Evolutionary conservation across 2,888 invertebrate species (phyloP).

Genomic region (Vanessa cardui): DNA sequence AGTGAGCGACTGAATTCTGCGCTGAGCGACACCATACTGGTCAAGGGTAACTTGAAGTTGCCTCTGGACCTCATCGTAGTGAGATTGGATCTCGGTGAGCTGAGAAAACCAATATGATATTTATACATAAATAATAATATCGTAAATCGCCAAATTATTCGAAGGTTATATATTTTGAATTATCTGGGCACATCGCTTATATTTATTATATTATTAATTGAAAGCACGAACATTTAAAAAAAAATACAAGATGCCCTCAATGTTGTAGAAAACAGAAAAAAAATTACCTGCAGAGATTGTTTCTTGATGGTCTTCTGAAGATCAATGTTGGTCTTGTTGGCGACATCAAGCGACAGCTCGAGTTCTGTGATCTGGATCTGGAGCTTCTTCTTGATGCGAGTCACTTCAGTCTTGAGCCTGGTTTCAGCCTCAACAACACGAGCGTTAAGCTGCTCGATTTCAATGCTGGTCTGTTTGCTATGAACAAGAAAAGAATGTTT

Average conservation of each 20-base stretch:
- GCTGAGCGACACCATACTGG: conserved; percentile 94
- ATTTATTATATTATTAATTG: too few relatives aligned
- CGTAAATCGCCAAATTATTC: too few relatives aligned
- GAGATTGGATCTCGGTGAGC: conserved; percentile 95
- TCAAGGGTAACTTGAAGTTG: conserved; percentile 97
- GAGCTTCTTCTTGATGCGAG: conserved; percentile 99
- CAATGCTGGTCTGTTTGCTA: conserved; percentile 98
- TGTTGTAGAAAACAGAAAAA: too few relatives aligned
- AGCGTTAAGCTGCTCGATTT: conserved; percentile 97
- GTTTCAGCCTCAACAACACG: conserved; percentile 98
- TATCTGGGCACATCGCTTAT: too few relatives aligned
- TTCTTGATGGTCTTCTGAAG: conserved; percentile 99
- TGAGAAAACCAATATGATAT: conserved; percentile 46
- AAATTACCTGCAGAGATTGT: conserved; percentile 92
- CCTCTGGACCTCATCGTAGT: conserved; percentile 98
- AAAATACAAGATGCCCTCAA: too few relatives aligned
- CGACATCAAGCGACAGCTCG: conserved; percentile 97
- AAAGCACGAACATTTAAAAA: too few relatives aligned
- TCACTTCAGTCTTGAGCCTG: conserved; percentile 96
- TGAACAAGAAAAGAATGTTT: conserved; percentile 44
- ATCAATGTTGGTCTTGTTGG: conserved; percentile 99
- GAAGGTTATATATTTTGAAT: too few relatives aligned
- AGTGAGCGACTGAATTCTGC: conserved; percentile 94
- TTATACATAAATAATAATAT: too few relatives aligned
- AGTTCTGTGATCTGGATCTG: conserved; percentile 98